Evolutionary conservation across 2,113 vertebrate genomes (phyloP), one percentile per base, ranked within the genome.

Genomic region (Pungitius pungitius): DNA sequence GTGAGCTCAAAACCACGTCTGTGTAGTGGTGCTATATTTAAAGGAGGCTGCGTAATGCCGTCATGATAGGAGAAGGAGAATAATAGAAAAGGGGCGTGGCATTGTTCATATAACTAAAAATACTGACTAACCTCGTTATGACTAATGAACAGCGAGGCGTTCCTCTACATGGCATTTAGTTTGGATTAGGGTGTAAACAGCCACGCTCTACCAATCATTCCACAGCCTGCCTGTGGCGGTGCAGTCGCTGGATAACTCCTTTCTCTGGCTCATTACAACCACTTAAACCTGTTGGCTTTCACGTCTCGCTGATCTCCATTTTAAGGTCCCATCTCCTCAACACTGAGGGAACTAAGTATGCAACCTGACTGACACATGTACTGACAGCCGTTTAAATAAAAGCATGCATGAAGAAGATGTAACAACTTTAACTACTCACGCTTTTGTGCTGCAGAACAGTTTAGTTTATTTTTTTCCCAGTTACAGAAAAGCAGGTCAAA

Each of bases 111-210:
- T 14, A 17, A 22, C 55, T 18, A 37, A 24, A 27, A 52, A 24
- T 15, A 40, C 33, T 33, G 24, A 63, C 7, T 7, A 40, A 13
- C 26, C 42, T 3, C 8, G 52, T 56, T 10, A 42, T 12, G 43
- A 51, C n/a, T 77, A 71, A 85, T 82, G 42, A 82, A 78, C 70
- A 78, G 54, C 52, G 63, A 69, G 37, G 4, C 4, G 35, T 15
- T 56, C 30, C 49, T 18, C 22, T 78, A 63, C 61, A 47, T 9
- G 57, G 26, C 47, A 43, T 75, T 82, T 62, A 79, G 27, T 26
- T 30, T 17, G 6, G 20, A 55, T 59, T 18, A n/a, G 22, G 80
- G 27, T 65, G 73, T 83, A 81, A 90, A 86, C 77, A 73, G 14
- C 59, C 59, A 12, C 0, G 42, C 42, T 61, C 58, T 2, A 24